A percentile compares a stretch with the other conserved stretches of the same genome.
These are phyloP conservation scores for Caerostris darwini DNA, from an alignment of 1,140 invertebrate genomes.

Conservation along the genomic window DNA sequence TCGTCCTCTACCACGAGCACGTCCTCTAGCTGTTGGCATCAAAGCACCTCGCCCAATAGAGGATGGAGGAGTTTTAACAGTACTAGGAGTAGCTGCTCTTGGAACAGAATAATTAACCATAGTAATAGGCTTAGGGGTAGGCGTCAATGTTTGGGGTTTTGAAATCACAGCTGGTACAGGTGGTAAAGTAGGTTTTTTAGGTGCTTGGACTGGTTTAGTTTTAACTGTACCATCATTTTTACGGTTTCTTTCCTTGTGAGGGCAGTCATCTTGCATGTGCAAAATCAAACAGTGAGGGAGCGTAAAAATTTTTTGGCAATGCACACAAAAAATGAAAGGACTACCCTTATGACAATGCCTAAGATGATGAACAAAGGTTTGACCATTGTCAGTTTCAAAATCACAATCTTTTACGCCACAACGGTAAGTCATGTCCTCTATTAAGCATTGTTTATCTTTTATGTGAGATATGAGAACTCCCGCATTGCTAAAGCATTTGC, in stretches of 20 bases:
- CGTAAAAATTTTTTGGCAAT: constrained; percentile 76
- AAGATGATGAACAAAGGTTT: constrained; percentile 76
- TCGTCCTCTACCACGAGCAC: constrained; percentile 41
- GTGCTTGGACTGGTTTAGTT: not conserved
- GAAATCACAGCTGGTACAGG: not conserved
- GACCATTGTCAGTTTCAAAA: constrained; percentile 65
- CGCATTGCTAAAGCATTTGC: constrained; percentile 71
- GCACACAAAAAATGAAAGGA: constrained; percentile 74
- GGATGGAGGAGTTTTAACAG: not conserved
- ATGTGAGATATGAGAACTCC: constrained; percentile 71
- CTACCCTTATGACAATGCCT: constrained; percentile 73
- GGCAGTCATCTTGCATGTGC: constrained; percentile 76
- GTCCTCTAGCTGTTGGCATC: constrained; percentile 25
- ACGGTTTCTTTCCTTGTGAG: constrained; percentile 45
- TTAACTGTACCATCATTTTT: not conserved
- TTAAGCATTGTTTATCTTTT: constrained; percentile 37
- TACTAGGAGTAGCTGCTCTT: not conserved
- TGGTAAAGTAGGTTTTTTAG: not conserved
- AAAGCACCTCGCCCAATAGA: not conserved
- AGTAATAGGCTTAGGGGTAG: not conserved
- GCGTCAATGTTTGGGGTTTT: not conserved
- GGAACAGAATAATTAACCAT: not conserved
- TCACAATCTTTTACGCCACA: constrained; percentile 73
- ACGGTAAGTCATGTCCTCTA: constrained; percentile 70
- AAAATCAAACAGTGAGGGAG: constrained; percentile 72